phyloP scores from a whole-genome alignment of 2,888 invertebrate genomes.

The Eubasilissa splendida region DNA sequence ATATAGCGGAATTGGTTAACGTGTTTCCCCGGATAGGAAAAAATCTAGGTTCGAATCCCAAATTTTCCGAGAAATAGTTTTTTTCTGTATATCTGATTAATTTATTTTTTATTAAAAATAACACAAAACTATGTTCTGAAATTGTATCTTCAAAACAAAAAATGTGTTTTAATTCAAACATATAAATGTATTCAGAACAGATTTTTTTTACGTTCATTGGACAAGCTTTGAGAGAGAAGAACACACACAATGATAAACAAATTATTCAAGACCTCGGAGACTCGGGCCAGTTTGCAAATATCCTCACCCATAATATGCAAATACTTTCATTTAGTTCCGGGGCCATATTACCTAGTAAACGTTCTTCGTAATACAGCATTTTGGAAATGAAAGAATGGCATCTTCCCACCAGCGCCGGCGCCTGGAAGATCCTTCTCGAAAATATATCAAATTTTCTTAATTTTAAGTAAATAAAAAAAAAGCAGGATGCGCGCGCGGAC shows the following conservation, averaged over 20 bases:
- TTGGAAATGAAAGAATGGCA: slow-evolving; percentile 39
- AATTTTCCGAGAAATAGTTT: too few species aligned
- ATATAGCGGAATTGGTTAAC: too few species aligned
- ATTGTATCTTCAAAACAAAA: too few species aligned
- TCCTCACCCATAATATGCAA: slow-evolving; percentile 53
- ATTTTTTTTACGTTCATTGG: not conserved
- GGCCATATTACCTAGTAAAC: slow-evolving; percentile 22
- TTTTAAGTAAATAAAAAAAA: slow-evolving; percentile 33
- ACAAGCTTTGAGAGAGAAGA: not conserved
- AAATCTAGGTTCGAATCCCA: too few species aligned
- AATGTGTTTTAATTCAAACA: too few species aligned
- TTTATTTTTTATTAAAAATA: too few species aligned
- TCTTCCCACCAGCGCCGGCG: slow-evolving; percentile 6
- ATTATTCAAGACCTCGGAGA: slow-evolving; percentile 42
- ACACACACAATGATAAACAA: slow-evolving; percentile 16
- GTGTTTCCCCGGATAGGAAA: too few species aligned
- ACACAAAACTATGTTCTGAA: too few species aligned
- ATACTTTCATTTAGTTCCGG: slow-evolving; percentile 53
- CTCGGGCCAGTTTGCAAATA: slow-evolving; percentile 43
- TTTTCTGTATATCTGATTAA: too few species aligned
- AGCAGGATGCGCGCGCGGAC: not conserved
- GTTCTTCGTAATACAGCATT: slow-evolving; percentile 32
- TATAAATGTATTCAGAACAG: too few species aligned
- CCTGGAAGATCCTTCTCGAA: slow-evolving; percentile 8
- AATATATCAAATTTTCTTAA: slow-evolving; percentile 43